Conservation (phyloP, 2,888 invertebrate species). For the Andricus quercusramuli region DNA sequence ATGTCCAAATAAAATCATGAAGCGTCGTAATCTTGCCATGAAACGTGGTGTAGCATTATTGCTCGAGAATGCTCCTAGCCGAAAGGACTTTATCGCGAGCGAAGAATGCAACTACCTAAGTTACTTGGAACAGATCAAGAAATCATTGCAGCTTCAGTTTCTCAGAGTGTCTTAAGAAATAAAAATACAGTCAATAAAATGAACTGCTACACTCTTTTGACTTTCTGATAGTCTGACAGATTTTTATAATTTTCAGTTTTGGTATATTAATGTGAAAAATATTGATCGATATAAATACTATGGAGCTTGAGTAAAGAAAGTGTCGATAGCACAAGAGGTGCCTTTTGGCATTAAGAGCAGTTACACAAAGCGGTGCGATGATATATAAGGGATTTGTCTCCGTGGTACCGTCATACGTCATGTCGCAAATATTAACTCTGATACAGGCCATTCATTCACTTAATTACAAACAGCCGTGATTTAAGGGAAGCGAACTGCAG, state of each 20-base stretch:
- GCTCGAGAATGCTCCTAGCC: slow-evolving; percentile 13
- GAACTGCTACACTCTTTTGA: too few species aligned
- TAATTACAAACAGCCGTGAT: slow-evolving; percentile 79
- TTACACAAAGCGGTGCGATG: slow-evolving; percentile 71
- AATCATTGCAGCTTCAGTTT: background rate
- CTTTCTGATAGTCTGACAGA: too few species aligned
- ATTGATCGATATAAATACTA: background rate
- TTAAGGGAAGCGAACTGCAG: slow-evolving; percentile 74
- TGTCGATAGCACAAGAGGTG: slow-evolving; percentile 52
- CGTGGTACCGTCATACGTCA: slow-evolving; percentile 77
- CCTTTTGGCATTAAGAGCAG: slow-evolving; percentile 55
- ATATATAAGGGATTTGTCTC: slow-evolving; percentile 79
- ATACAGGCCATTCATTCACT: slow-evolving; percentile 79
- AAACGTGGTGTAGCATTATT: slow-evolving; percentile 16
- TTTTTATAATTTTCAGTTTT: too few species aligned
- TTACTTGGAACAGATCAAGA: slow-evolving; percentile 30
- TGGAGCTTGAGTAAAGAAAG: slow-evolving; percentile 7
- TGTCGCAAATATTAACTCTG: slow-evolving; percentile 79
- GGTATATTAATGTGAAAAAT: background rate
- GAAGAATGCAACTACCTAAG: background rate
- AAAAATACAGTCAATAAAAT: background rate
- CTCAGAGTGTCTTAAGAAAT: background rate
- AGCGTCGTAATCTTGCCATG: background rate
- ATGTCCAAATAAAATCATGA: slow-evolving; percentile 26
- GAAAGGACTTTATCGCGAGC: slow-evolving; percentile 16